These are phyloP conservation scores for Mythimna loreyi DNA, from an alignment of 2,888 invertebrate genomes.

Conservation along the genomic window DNA sequence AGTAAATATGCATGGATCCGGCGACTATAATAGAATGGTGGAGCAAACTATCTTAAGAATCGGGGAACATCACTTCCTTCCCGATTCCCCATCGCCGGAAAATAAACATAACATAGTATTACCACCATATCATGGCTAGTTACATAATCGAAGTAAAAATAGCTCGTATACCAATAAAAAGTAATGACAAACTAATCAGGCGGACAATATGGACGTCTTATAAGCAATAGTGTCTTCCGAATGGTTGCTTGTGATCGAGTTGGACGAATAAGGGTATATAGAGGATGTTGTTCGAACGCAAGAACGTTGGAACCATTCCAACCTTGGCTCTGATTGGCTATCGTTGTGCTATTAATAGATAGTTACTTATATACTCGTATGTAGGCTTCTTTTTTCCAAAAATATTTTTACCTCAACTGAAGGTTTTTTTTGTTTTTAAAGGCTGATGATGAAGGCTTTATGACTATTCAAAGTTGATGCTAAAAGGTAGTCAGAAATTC, in stretches of 20 bases:
- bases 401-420: too few species aligned
- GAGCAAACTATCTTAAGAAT: background rate
- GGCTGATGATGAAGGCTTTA: too few species aligned
- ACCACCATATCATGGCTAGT: slow-evolving; percentile 4
- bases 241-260: slow-evolving; percentile 36
- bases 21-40: background rate
- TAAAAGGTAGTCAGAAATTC: too few species aligned
- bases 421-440: too few species aligned
- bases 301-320: slow-evolving; percentile 43
- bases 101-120: slow-evolving; percentile 8
- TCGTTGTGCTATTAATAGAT: slow-evolving; percentile 6
- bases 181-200: slow-evolving; percentile 54
- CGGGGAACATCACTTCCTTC: background rate
- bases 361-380: too few species aligned
- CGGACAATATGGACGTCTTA: slow-evolving; percentile 22
- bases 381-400: background rate
- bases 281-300: slow-evolving; percentile 30
- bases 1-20: background rate
- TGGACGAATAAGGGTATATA: background rate
- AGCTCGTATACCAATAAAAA: slow-evolving; percentile 43
- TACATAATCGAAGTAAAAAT: slow-evolving; percentile 30
- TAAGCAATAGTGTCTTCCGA: slow-evolving; percentile 38
- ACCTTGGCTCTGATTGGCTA: slow-evolving; percentile 14
- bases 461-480: background rate
- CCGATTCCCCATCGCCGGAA: background rate